Percentiles rank a stretch among this genome's conserved stretches.
Evolutionary conservation across 2,888 invertebrate species (phyloP).

Genomic region (Cephus pygmeus): DNA sequence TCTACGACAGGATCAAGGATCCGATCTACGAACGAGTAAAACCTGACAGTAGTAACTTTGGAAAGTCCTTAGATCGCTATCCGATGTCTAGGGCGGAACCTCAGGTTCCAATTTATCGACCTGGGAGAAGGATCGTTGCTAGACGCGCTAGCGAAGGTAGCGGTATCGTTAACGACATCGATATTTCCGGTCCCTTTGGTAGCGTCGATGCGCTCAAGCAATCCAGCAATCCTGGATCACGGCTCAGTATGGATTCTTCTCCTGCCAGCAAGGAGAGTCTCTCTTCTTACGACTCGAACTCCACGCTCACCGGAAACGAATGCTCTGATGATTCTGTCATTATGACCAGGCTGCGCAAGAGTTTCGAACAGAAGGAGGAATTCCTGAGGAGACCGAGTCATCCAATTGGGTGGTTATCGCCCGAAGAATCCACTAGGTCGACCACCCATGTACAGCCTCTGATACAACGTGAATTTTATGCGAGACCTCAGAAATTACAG

Average conservation of each 20-base stretch:
- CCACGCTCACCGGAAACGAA: conserved; percentile 75
- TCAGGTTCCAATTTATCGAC: conserved; percentile 58
- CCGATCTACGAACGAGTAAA: conserved; percentile 61
- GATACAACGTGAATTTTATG: conserved; percentile 79
- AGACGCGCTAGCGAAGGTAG: conserved; percentile 70
- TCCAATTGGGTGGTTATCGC: conserved; percentile 72
- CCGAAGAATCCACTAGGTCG: conserved; percentile 64
- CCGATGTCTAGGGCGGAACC: conserved; percentile 61
- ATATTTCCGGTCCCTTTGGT: conserved; percentile 46
- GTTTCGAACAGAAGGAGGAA: conserved; percentile 90
- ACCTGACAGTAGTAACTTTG: conserved; percentile 49
- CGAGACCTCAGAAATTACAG: conserved; percentile 81
- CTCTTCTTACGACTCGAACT: conserved; percentile 75
- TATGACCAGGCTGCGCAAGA: conserved; percentile 83
- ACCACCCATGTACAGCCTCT: conserved; percentile 43
- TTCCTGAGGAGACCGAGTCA: conserved; percentile 82
- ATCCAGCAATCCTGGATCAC: conserved; percentile 59
- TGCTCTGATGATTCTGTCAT: conserved; percentile 76
- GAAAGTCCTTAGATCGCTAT: conserved; percentile 47
- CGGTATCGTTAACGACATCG: conserved; percentile 51
- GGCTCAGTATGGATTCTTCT: conserved; percentile 72
- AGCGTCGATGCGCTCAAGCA: conserved; percentile 42
- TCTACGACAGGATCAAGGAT: conserved; percentile 59
- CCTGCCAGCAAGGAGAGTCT: conserved; percentile 76
- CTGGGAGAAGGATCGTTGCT: conserved; percentile 46